These are phyloP conservation scores for Podocnemis expansa DNA, from an alignment of 2,113 vertebrate genomes.

Conservation along the genomic window DNA sequence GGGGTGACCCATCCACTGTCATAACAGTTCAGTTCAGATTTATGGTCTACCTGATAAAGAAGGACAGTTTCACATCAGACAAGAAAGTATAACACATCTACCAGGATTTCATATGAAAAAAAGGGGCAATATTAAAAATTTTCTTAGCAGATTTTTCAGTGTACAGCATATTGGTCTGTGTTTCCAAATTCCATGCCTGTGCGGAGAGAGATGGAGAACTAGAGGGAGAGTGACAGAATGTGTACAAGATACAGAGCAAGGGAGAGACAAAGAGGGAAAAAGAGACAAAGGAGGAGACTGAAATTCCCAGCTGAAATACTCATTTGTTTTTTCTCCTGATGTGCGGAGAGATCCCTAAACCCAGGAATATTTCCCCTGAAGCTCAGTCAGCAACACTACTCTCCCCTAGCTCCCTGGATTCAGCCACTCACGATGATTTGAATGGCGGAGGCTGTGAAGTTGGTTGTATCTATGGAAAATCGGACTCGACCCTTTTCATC, in stretches of 20 bases:
- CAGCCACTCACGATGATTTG: constrained; percentile 67
- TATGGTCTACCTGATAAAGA: constrained; percentile 50
- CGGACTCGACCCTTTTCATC: constrained; percentile 66
- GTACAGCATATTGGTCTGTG: not conserved
- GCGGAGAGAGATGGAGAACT: not conserved
- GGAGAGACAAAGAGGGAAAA: not conserved
- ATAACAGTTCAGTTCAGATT: not conserved
- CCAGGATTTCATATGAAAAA: not conserved
- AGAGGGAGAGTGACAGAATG: not conserved
- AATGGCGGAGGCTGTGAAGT: constrained; percentile 36
- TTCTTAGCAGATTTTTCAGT: not conserved
- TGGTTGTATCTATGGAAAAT: constrained; percentile 74
- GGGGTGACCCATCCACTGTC: not conserved
- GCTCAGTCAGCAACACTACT: not conserved
- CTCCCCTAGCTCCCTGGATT: not conserved
- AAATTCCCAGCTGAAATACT: not conserved
- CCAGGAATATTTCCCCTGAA: not conserved
- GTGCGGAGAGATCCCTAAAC: not conserved
- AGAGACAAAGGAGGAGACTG: not conserved
- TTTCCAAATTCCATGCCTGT: not conserved
- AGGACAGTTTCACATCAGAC: constrained; percentile 30
- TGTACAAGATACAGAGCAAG: not conserved
- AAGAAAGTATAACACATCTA: constrained; percentile 47
- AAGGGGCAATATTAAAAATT: not conserved
- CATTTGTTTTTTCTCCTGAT: not conserved